Percentiles rank a stretch among this genome's conserved stretches.
phyloP scores from a whole-genome alignment of 2,888 invertebrate species.

The Drosophila greeni region DNA sequence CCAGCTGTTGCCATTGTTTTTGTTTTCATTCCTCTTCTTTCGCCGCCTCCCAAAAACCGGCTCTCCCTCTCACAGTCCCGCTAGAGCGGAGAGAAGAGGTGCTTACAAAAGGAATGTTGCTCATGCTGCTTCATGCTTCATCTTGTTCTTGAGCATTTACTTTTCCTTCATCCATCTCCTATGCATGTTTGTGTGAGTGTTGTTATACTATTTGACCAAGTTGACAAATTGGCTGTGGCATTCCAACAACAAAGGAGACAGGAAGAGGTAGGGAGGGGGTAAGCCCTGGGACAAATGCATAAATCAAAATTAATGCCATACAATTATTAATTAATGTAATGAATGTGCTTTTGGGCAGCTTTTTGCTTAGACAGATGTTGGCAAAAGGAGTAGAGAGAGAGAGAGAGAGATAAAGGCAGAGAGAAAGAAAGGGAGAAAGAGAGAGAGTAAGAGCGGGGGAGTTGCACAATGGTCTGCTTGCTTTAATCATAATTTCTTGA shows the following conservation, averaged over 20 bases:
- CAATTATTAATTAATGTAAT: conserved; percentile 73
- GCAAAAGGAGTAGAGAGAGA: neutral
- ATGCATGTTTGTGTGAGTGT: neutral
- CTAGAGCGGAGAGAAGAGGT: neutral
- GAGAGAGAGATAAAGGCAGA: neutral
- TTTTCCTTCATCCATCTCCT: conserved; percentile 2
- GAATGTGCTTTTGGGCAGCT: conserved; percentile 54
- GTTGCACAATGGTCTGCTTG: conserved; percentile 5
- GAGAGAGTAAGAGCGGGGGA: neutral
- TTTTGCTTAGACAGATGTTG: conserved; percentile 33
- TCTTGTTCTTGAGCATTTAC: conserved; percentile 7
- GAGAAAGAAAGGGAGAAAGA: neutral
- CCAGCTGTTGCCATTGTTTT: conserved; percentile 45
- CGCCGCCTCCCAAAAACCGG: conserved; percentile 20
- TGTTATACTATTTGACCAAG: conserved; percentile 21
- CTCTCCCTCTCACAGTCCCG: conserved; percentile 7
- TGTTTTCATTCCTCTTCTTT: conserved; percentile 31
- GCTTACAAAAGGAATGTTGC: conserved; percentile 15
- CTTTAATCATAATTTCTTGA: conserved; percentile 60
- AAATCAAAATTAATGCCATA: conserved; percentile 71
- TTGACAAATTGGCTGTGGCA: conserved; percentile 33
- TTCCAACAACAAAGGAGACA: conserved; percentile 15
- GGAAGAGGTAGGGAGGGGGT: too few species aligned
- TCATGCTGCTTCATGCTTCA: conserved; percentile 4
- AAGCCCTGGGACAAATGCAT: conserved; percentile 52